Base-by-base conservation (phyloP, 2,797 vertebrate species). In the Typhlichthys eigenmanni region DNA sequence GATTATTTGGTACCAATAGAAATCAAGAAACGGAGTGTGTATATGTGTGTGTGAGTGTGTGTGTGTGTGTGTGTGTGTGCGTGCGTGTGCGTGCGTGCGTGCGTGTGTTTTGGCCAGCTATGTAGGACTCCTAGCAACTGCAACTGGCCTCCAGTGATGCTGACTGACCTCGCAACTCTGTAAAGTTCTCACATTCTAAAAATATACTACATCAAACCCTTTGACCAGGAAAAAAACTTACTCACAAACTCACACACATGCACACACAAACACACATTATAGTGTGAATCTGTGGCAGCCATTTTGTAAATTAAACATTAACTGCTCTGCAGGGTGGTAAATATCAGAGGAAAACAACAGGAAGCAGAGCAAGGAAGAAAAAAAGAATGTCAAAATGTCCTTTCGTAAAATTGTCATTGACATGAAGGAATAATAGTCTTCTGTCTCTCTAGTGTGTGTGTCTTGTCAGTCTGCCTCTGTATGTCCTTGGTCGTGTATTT, bases 101-200 rank as follows among this genome's bases (percentile, higher is more conserved):
- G 62, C 19, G 38, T 62, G 29, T 66, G 59, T 62, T 47, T 71
- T 56, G 71, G 53, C 68, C 13, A 74, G 66, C 58, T 59, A 66
- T 61, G 50, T 79, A 62, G 72, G 73, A 74, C 74, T 74, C 69
- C 72, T 64, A 47, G 68, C 32, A 60, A 74, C 71, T 55, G 62
- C 49, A 82, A 91, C 84, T 80, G 60, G 78, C 82, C 75, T 86
- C 68, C 71, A 75, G 73, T 80, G 82, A 81, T 71, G 68, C 84
- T 80, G 81, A 82, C 83, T 64, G 73, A 89, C 86, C 88, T 87
- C 75, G 72, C 79, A 64, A 69, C 72, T 89, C 85, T 89, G 85
- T 91, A 90, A 90, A 91, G 79, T 91, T 91, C 85, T 91, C 88
- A 90, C 85, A 58, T 89, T 88, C 85, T 85, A 72, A 79, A 74